phyloP scores from a whole-genome alignment of 1,140 invertebrate species.

The Pteromalus puparum region DNA sequence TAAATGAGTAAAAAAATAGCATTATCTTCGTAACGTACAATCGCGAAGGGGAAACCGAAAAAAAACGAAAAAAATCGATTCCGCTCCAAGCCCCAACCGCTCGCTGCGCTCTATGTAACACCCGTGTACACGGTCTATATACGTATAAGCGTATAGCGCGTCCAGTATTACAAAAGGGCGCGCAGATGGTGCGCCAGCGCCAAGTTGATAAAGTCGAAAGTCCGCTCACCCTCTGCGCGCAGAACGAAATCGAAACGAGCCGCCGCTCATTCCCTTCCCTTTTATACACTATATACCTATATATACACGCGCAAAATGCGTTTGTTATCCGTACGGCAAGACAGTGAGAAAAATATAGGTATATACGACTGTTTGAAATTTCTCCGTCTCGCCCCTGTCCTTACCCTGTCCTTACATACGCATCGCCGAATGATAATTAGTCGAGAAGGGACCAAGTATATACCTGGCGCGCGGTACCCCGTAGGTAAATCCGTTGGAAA shows the following conservation, averaged over 20 bases:
- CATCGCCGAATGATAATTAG: background rate
- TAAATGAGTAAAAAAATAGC: slow-evolving; percentile 8
- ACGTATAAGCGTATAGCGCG: background rate
- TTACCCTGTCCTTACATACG: too few relatives aligned
- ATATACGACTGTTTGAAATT: too few relatives aligned
- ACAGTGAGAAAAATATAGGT: background rate
- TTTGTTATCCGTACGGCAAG: background rate
- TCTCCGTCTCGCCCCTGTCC: too few relatives aligned
- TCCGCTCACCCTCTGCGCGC: background rate
- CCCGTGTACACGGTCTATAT: background rate
- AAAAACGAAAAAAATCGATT: slow-evolving; percentile 46
- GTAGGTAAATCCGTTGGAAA: background rate
- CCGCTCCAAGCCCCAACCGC: background rate
- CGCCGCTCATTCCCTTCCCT: background rate
- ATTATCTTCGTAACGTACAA: background rate
- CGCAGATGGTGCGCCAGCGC: slow-evolving; percentile 30
- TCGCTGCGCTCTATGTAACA: background rate
- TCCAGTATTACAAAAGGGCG: slow-evolving; percentile 39
- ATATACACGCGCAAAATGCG: background rate
- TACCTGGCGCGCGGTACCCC: background rate
- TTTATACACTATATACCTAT: background rate
- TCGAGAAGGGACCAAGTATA: background rate
- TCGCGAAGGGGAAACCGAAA: background rate
- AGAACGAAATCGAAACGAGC: background rate
- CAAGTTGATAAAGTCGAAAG: background rate